Percentiles rank a stretch among this genome's conserved stretches.
Conservation (phyloP, 2,797 vertebrate genomes). For the Poecilia wingei region DNA sequence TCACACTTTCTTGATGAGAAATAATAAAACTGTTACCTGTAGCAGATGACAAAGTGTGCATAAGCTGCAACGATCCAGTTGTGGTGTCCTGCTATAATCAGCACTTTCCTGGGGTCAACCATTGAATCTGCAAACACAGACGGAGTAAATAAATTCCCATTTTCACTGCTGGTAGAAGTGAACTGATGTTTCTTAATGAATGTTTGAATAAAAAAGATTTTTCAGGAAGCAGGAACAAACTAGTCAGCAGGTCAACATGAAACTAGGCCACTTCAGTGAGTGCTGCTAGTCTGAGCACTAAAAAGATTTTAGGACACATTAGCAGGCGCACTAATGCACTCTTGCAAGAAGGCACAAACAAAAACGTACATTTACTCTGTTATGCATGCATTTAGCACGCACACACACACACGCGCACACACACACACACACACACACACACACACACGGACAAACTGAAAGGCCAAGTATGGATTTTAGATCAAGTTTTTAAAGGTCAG, state of each 20-base stretch:
- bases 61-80: conserved; percentile 99
- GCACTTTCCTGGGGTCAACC: conserved; percentile 94
- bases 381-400: conserved; percentile 11
- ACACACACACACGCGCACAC: not conserved
- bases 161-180: not conserved
- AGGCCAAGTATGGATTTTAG: not conserved
- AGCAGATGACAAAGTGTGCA: conserved; percentile 97
- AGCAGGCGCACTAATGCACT: conserved; percentile 39
- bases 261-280: conserved; percentile 43
- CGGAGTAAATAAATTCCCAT: conserved; percentile 12
- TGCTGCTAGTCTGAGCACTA: conserved; percentile 15
- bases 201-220: not conserved
- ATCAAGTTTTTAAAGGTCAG: not conserved
- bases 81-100: conserved; percentile 96
- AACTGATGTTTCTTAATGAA: conserved; percentile 8
- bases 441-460: not conserved
- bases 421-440: not conserved
- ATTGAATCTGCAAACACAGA: conserved; percentile 81
- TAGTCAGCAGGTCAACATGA: conserved; percentile 25
- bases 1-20: not conserved
- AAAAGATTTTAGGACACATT: conserved; percentile 58
- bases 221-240: not conserved
- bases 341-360: conserved; percentile 22
- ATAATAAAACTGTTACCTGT: conserved; percentile 84
- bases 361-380: not conserved